Base-by-base conservation (phyloP, 2,797 vertebrate species). In the Xiphophorus birchmanni region DNA sequence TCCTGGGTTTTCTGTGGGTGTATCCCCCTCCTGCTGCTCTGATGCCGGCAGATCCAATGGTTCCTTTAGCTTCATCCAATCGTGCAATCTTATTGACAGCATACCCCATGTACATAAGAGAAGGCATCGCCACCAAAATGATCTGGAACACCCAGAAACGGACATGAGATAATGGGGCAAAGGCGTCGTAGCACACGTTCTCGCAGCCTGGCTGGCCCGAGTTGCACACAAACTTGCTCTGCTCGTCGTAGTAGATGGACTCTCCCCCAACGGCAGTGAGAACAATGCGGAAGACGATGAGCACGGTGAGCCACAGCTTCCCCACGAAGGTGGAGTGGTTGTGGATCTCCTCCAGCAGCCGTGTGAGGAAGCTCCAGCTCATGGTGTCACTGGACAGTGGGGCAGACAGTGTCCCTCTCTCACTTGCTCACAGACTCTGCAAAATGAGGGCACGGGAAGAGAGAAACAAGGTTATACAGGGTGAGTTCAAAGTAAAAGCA, bases 291-390 rank as follows among this genome's bases (percentile, higher is more conserved):
- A 99, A 99, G 80, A 99, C 97, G 69, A 99, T 98, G 93, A 99
- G 91, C 82, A 97, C 96, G 0, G 98, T 98, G 96, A 99, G 96
- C 98, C 99, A 99, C 96, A 99, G 97, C 95, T 99, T 99, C 93
- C 99, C 98, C 89, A 99, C 98, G 84, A 99, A 99, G 29, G 99
- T 99, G 83, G 99, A 99, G 92, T 99, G 99, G 94, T 99, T 98
- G 97, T 99, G 98, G 96, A 99, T 99, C 95, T 99, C 98, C 95
- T 99, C 98, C 92, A 99, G 96, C 93, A 99, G 96, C 87, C 98
- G 97, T 69, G 98, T 99, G 95, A 99, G 96, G 94, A 99, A 99
- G 95, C 98, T 99, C 99, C 99, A 99, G 93, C 99, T 99, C 99
- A 99, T 99, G 96, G 95, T 96, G 97, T 93, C 91, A 90, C 94